Conservation (phyloP, 2,797 vertebrate genomes). For the Coregonus suidteri region DNA sequence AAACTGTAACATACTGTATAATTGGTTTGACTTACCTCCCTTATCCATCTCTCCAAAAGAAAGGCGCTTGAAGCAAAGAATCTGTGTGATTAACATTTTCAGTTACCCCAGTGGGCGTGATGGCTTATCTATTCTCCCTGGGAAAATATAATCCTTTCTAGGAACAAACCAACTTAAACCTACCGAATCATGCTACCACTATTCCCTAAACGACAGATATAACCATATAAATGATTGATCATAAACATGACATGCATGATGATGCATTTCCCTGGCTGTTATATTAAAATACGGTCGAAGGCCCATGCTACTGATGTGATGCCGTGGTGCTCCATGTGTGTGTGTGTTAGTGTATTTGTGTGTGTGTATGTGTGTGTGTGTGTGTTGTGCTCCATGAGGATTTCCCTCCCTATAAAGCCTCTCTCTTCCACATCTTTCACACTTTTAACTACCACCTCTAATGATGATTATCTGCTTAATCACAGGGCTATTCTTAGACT, state of each 20-base stretch:
- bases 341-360: not conserved
- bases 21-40: not conserved
- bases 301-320: not conserved
- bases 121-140: not conserved
- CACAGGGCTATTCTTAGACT: conserved; percentile 15
- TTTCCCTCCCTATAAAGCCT: not conserved
- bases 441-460: conserved; percentile 23
- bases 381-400: not conserved
- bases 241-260: not conserved
- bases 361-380: not conserved
- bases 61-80: not conserved
- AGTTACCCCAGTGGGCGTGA: not conserved
- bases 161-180: not conserved
- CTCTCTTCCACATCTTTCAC: not conserved
- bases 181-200: not conserved
- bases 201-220: not conserved
- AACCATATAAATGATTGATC: not conserved
- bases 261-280: not conserved
- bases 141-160: not conserved
- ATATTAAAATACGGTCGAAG: not conserved
- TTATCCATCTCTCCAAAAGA: not conserved
- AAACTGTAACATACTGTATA: not conserved
- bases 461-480: conserved; percentile 25
- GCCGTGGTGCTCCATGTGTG: not conserved
- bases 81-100: not conserved